Percentiles rank a stretch among this genome's conserved stretches.
Conservation (phyloP, 2,113 vertebrate genomes). For the Microcebus griseorufus region DNA sequence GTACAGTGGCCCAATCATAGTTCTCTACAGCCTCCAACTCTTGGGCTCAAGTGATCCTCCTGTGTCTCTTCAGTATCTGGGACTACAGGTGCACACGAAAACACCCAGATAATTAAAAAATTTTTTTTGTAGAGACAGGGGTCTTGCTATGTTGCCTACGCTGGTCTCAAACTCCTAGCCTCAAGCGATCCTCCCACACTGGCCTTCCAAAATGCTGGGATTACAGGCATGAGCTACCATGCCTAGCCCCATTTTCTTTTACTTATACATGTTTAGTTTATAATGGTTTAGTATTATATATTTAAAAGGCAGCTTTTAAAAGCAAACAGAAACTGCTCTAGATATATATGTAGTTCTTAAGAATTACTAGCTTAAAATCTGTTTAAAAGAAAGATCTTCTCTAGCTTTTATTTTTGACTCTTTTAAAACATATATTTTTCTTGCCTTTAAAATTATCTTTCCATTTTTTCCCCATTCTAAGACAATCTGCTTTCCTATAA, state of each 20-base stretch:
- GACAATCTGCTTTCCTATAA: neutral
- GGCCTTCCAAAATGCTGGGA: too few species aligned
- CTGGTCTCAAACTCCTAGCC: too few species aligned
- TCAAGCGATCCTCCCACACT: too few species aligned
- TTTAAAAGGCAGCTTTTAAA: constrained; percentile 11
- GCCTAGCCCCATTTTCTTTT: neutral
- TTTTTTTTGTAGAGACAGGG: too few species aligned
- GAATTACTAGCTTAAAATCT: neutral
- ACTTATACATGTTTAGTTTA: neutral
- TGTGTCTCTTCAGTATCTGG: too few species aligned
- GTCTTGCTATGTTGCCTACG: too few species aligned
- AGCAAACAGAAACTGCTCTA: neutral
- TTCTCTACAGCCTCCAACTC: too few species aligned
- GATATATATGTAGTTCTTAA: neutral
- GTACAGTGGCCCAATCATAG: too few species aligned
- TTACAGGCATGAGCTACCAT: too few species aligned
- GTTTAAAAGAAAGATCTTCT: neutral
- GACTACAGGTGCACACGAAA: too few species aligned
- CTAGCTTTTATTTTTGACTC: neutral
- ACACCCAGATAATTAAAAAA: too few species aligned
- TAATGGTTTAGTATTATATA: neutral
- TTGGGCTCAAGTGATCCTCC: too few species aligned
- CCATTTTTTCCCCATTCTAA: neutral
- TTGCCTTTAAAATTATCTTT: constrained; percentile 4
- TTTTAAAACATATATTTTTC: neutral